Percentiles rank a stretch among this genome's conserved stretches.
Evolutionary conservation across 2,113 vertebrate species (phyloP).

Genomic region (Oostethus manadensis): DNA sequence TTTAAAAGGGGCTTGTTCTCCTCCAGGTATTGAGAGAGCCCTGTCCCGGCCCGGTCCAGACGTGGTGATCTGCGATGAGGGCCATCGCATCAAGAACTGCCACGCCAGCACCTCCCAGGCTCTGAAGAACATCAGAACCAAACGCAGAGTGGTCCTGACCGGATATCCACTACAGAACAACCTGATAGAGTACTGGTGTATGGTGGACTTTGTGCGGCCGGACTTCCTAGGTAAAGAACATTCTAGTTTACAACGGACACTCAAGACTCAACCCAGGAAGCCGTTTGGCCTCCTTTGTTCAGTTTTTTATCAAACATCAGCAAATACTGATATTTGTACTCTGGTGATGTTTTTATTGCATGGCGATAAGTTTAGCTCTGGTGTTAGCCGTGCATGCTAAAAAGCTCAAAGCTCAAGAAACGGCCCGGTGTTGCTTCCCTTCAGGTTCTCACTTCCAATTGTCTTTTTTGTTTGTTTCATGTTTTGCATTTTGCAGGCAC

Average conservation of each 20-base stretch:
- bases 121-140: constrained; percentile 91
- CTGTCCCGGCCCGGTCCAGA: constrained; percentile 91
- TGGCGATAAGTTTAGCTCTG: too few species aligned
- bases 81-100: constrained; percentile 98
- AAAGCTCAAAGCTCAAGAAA: too few species aligned
- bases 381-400: background rate
- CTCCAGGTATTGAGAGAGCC: constrained; percentile 89
- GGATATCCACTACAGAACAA: constrained; percentile 98
- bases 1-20: background rate
- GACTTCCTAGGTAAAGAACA: constrained; percentile 80
- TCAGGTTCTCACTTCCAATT: background rate
- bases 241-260: background rate
- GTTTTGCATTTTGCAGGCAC: constrained; percentile 68
- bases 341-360: too few species aligned
- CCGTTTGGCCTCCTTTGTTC: background rate
- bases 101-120: constrained; percentile 97
- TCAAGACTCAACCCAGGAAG: too few species aligned
- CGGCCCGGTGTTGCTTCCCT: too few species aligned
- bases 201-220: constrained; percentile 97
- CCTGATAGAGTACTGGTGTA: constrained; percentile 98
- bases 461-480: background rate
- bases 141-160: constrained; percentile 89
- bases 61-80: constrained; percentile 96
- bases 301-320: background rate
- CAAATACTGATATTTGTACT: background rate